Evolutionary conservation across 1,140 invertebrate genomes (phyloP).

Genomic region (Penaeus chinensis): DNA sequence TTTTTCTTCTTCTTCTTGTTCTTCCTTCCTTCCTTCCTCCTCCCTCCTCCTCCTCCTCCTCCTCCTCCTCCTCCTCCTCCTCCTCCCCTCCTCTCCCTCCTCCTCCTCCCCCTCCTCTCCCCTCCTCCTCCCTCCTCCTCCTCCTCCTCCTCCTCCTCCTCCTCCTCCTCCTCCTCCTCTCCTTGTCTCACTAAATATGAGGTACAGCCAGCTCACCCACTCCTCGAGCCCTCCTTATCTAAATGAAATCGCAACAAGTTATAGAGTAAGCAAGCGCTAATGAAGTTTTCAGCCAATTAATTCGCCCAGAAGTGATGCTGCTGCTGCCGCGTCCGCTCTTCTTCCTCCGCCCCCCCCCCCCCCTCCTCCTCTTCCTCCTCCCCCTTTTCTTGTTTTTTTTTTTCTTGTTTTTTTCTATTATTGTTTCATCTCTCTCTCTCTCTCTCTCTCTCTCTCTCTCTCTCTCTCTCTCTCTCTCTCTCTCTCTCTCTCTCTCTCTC

Average conservation of each 20-base stretch:
- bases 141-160: too few relatives aligned
- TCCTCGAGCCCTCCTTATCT: conserved; percentile 41
- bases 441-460: background rate
- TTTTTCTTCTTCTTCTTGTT: too few relatives aligned
- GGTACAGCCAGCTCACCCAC: conserved; percentile 43
- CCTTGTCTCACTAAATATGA: conserved; percentile 57
- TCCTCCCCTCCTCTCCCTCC: too few relatives aligned
- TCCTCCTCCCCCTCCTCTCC: too few relatives aligned
- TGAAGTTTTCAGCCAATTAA: conserved; percentile 61
- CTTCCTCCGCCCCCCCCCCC: conserved; percentile 25
- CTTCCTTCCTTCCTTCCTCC: too few relatives aligned
- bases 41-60: too few relatives aligned
- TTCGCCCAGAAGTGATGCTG: conserved; percentile 65
- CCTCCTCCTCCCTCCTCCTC: too few relatives aligned
- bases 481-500: too few relatives aligned
- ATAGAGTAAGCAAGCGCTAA: conserved; percentile 57
- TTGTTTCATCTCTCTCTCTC: background rate
- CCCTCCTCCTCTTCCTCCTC: conserved; percentile 10
- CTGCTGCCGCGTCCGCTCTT: conserved; percentile 64
- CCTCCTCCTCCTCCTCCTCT: conserved; percentile 14
- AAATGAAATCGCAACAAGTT: conserved; percentile 62
- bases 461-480: too few relatives aligned
- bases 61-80: background rate
- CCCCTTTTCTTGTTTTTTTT: too few relatives aligned
- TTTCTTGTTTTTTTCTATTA: too few relatives aligned